Evolutionary conservation across 2,888 invertebrate species (phyloP).

Genomic region (Apoda limacodes): DNA sequence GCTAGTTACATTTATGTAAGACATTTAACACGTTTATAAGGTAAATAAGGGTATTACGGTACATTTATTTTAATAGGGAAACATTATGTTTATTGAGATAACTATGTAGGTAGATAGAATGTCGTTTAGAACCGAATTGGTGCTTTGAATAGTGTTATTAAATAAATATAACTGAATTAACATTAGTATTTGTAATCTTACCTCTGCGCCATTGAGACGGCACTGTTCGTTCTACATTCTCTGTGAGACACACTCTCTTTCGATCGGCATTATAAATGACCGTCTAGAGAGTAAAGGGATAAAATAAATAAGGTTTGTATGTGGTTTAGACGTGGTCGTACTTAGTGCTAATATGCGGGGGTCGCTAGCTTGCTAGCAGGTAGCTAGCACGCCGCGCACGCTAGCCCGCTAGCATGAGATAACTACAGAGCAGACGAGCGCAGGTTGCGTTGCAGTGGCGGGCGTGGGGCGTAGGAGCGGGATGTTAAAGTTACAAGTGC

Average conservation of each 20-base stretch:
- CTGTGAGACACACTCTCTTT: conserved; percentile 68
- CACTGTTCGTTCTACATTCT: conserved; percentile 69
- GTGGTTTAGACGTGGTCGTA: conserved; percentile 57
- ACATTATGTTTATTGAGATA: too few species aligned
- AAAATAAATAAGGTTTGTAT: conserved; percentile 71
- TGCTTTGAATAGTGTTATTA: too few species aligned
- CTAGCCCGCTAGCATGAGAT: conserved; percentile 59
- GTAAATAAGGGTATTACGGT: too few species aligned
- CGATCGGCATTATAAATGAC: conserved; percentile 74
- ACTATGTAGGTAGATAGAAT: too few species aligned
- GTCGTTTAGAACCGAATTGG: too few species aligned
- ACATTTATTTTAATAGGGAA: too few species aligned
- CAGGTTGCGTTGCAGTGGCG: conserved; percentile 64
- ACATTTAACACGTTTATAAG: too few species aligned
- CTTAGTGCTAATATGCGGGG: conserved; percentile 52
- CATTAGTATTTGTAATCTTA: conserved; percentile 58
- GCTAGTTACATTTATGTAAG: too few species aligned
- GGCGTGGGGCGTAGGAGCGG: conserved; percentile 65
- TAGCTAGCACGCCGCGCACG: conserved; percentile 22
- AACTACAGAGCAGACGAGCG: conserved; percentile 70
- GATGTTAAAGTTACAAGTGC: conserved; percentile 76
- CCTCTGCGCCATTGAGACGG: conserved; percentile 63
- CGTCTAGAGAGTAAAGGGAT: conserved; percentile 76
- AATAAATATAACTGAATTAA: conserved; percentile 42
- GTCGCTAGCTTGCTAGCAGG: conserved; percentile 28